Evolutionary conservation across 30 jellyfish, hydroid and myxozoan species (phyloP), one percentile per base, ranked within the genome.

Genomic region (Sanderia malayensis): DNA sequence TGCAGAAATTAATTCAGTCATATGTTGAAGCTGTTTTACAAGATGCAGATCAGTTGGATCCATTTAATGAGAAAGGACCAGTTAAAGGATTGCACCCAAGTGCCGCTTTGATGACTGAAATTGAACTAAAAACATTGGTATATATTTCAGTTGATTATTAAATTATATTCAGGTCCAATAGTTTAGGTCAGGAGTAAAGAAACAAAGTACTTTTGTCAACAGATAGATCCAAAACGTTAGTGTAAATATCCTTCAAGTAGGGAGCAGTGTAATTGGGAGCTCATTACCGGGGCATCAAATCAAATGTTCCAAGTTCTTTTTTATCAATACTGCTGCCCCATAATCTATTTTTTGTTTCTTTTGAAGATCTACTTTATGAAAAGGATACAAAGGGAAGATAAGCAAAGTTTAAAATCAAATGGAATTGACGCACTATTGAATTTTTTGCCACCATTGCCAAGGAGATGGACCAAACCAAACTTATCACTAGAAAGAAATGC

Each of bases 71-170:
- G 19, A 67, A 76, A 24, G 95, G 83, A 27, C 61, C 74, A 6
- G 74, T 79, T 7, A 76, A 77, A 10, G 86, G 82, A 11, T 60
- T 82, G 28, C 61, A 60, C 28, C 81, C 83, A 68, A 84, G 79
- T 70, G 94, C 95, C 8, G 82, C 86, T 23, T 22, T 90, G 37
- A 90, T 90, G 79, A 82, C 97, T 0, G 97, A 90, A 37, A 85
- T 71, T 23, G 97, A 90, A 46, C 80, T 90, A 18, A 83, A 82
- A 44, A 55, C 94, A 11, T 63, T 90, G 97, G 97, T 90, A 83
- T n/a, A n/a, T n/a, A n/a, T n/a, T n/a, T n/a, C n/a, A n/a, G n/a
- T n/a, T n/a, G n/a, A n/a, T n/a, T n/a, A n/a, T n/a, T n/a, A n/a
- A n/a, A n/a, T n/a, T n/a, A n/a, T n/a, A n/a, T n/a, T n/a, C n/a